phyloP scores from a whole-genome alignment of 2,888 invertebrate genomes.

The Harpagoxenus sublaevis region DNA sequence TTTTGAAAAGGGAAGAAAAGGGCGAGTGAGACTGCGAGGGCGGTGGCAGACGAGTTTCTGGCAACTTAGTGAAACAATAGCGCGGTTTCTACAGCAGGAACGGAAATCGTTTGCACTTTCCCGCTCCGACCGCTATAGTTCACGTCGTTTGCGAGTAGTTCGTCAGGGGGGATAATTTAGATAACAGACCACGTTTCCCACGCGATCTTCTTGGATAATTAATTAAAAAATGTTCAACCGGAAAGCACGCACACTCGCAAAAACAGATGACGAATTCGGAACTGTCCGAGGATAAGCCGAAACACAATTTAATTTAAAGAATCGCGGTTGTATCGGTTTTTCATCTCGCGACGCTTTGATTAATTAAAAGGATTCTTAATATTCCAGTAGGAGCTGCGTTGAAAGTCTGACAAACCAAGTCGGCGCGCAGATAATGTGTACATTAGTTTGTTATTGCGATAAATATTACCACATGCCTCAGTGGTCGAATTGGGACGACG shows the following conservation, averaged over 20 bases:
- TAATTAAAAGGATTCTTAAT: conserved; percentile 18
- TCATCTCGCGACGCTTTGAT: conserved; percentile 41
- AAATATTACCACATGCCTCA: too few species aligned
- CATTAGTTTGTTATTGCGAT: too few species aligned
- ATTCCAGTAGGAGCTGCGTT: too few species aligned
- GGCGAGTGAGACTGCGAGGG: background rate
- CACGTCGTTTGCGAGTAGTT: conserved; percentile 53
- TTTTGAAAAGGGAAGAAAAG: conserved; percentile 1
- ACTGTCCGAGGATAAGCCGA: conserved; percentile 18
- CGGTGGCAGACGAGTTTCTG: background rate
- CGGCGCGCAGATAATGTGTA: too few species aligned
- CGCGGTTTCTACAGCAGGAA: conserved; percentile 17
- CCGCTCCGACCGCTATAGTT: conserved; percentile 22
- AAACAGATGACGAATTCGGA: conserved; percentile 58
- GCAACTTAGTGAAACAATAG: conserved; percentile 64
- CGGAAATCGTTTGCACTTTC: conserved; percentile 40
- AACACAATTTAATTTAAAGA: conserved; percentile 57
- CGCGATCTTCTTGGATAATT: conserved; percentile 63
- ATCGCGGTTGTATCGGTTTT: conserved; percentile 44
- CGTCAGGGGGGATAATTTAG: conserved; percentile 62
- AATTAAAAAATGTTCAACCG: conserved; percentile 67
- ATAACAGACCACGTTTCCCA: conserved; percentile 63
- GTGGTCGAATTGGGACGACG: too few species aligned
- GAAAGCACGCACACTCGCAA: conserved; percentile 27
- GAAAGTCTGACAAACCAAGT: too few species aligned